Percentiles rank a stretch among this genome's conserved stretches.
phyloP scores from a whole-genome alignment of 2,888 invertebrate species.

The Sicus ferrugineus region DNA sequence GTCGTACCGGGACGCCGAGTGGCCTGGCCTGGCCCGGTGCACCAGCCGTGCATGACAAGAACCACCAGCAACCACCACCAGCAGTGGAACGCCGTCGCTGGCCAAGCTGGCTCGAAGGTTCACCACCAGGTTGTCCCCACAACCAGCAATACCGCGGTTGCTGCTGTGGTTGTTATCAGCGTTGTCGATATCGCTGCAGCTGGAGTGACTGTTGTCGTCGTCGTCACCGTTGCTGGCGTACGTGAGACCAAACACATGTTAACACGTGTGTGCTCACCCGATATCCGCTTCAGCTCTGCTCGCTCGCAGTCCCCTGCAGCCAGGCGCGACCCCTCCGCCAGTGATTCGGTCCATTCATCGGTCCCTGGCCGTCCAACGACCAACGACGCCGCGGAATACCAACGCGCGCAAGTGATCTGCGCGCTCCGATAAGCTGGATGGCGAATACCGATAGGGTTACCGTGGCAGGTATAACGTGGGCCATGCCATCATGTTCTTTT shows the following conservation, averaged over 20 bases:
- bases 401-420: neutral
- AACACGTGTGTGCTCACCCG: conserved; percentile 40
- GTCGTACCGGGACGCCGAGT: too few species aligned
- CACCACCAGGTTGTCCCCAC: conserved; percentile 19
- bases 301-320: neutral
- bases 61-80: too few species aligned
- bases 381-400: neutral
- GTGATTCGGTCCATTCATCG: too few species aligned
- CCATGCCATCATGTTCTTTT: too few species aligned
- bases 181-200: neutral
- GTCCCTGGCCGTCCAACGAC: neutral
- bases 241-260: conserved; percentile 47
- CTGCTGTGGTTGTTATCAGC: neutral
- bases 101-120: conserved; percentile 5
- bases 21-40: too few species aligned
- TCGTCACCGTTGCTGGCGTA: conserved; percentile 36
- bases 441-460: conserved; percentile 7
- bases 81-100: too few species aligned
- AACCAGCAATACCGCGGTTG: conserved; percentile 19
- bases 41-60: too few species aligned
- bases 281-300: neutral
- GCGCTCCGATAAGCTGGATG: neutral
- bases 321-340: neutral
- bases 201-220: conserved; percentile 21
- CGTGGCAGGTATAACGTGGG: neutral